These are phyloP conservation scores for Crypturellus tataupa DNA, from an alignment of 2,797 vertebrate genomes.

Conservation along the genomic window DNA sequence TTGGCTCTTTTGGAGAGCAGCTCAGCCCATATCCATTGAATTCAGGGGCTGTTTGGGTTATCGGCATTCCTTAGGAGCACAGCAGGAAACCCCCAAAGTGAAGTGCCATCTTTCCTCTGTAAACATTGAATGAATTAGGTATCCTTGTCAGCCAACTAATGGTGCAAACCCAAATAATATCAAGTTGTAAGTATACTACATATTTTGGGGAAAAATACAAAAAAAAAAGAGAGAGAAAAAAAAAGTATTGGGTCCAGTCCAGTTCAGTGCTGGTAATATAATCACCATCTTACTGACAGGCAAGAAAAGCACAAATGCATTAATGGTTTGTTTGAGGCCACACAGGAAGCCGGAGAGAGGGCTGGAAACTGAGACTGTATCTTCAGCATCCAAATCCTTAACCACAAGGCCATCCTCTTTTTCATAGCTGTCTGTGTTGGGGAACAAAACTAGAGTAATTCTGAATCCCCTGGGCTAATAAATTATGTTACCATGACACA, in stretches of 20 bases:
- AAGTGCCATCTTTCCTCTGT: not conserved
- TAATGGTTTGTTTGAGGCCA: conserved; percentile 68
- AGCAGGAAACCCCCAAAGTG: not conserved
- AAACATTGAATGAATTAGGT: not conserved
- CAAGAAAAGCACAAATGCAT: conserved; percentile 70
- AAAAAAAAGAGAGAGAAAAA: rapidly evolving
- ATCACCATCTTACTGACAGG: conserved; percentile 65
- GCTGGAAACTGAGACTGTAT: conserved; percentile 18
- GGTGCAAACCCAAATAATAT: not conserved
- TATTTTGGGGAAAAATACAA: not conserved
- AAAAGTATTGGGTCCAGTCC: not conserved
- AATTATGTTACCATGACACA: conserved; percentile 19
- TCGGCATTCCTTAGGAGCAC: not conserved
- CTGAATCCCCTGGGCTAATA: conserved; percentile 38
- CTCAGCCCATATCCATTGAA: rapidly evolving
- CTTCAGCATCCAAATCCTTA: conserved; percentile 66
- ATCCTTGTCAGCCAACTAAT: not conserved
- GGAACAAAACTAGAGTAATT: conserved; percentile 63
- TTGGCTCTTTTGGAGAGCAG: not conserved
- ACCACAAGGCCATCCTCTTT: conserved; percentile 69
- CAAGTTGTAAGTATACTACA: not conserved
- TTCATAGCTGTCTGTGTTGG: conserved; percentile 41
- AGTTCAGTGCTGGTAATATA: conserved; percentile 50
- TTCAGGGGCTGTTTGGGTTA: not conserved
- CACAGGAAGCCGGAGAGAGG: conserved; percentile 68